Evolutionary conservation across 2,113 vertebrate species (phyloP).

Genomic region (Trogon surrucura): DNA sequence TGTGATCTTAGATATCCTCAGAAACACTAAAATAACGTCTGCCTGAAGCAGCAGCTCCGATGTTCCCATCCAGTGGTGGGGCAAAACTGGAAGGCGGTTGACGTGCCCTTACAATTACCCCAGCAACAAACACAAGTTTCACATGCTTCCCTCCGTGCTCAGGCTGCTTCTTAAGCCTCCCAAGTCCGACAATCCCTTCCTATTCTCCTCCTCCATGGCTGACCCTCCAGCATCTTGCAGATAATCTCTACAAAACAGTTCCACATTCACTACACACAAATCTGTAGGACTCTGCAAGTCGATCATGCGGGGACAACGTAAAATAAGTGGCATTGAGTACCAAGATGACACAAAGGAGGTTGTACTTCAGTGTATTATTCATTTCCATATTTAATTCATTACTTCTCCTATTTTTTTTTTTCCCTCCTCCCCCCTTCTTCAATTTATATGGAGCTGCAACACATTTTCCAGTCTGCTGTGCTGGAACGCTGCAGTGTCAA

Average conservation of each 20-base stretch:
- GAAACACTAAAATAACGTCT: background rate
- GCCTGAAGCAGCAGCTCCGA: background rate
- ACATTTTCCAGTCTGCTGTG: constrained; percentile 67
- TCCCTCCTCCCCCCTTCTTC: accelerated
- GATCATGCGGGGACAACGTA: background rate
- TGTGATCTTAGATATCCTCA: background rate
- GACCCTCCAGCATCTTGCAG: background rate
- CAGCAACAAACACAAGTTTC: background rate
- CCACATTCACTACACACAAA: constrained; percentile 22
- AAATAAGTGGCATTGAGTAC: constrained; percentile 43
- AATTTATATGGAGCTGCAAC: constrained; percentile 46
- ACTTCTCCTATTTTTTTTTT: background rate
- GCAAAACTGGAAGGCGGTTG: constrained; percentile 16
- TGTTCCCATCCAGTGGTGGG: background rate
- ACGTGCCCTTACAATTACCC: background rate
- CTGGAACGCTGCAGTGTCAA: constrained; percentile 54
- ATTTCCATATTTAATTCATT: constrained; percentile 69
- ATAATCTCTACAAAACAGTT: constrained; percentile 20
- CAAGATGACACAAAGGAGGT: constrained; percentile 33
- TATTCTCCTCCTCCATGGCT: background rate
- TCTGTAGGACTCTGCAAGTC: background rate
- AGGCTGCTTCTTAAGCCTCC: background rate
- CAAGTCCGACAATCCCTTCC: background rate
- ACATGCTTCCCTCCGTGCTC: background rate
- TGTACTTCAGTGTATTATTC: constrained; percentile 54